Conservation (phyloP, 1,140 invertebrate species). For the Saxidomus purpurata region DNA sequence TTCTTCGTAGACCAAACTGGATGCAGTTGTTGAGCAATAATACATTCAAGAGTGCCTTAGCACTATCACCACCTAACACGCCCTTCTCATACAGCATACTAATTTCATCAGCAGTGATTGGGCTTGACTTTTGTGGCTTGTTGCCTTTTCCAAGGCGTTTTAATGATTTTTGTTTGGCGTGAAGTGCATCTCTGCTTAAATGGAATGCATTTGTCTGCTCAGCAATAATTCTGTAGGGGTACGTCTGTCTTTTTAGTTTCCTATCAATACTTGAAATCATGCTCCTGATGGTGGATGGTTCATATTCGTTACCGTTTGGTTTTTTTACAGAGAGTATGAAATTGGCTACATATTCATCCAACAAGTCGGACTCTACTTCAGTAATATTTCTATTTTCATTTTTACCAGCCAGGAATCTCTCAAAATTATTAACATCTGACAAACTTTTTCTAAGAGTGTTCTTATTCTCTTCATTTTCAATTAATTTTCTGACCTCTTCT, state of each 20-base stretch:
- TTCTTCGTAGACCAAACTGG: slow-evolving; percentile 37
- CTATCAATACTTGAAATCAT: slow-evolving; percentile 35
- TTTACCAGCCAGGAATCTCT: too few species aligned
- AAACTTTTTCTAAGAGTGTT: too few species aligned
- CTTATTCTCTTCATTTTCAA: too few species aligned
- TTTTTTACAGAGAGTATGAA: slow-evolving; percentile 28
- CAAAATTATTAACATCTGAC: too few species aligned
- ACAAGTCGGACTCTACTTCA: not conserved
- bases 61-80: not conserved
- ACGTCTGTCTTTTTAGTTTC: slow-evolving; percentile 1
- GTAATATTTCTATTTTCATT: not conserved
- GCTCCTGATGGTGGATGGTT: not conserved
- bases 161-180: slow-evolving; percentile 14
- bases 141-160: slow-evolving; percentile 38
- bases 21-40: slow-evolving; percentile 2
- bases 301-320: not conserved
- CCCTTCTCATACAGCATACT: slow-evolving; percentile 11
- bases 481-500: too few species aligned
- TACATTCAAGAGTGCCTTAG: not conserved
- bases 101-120: slow-evolving; percentile 20
- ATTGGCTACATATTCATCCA: slow-evolving; percentile 23
- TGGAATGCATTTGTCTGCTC: slow-evolving; percentile 28
- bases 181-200: slow-evolving; percentile 21
- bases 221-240: slow-evolving; percentile 3
- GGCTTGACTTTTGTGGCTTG: slow-evolving; percentile 1